Base-by-base conservation (phyloP, 2,797 vertebrate genomes). In the Trachops cirrhosus region DNA sequence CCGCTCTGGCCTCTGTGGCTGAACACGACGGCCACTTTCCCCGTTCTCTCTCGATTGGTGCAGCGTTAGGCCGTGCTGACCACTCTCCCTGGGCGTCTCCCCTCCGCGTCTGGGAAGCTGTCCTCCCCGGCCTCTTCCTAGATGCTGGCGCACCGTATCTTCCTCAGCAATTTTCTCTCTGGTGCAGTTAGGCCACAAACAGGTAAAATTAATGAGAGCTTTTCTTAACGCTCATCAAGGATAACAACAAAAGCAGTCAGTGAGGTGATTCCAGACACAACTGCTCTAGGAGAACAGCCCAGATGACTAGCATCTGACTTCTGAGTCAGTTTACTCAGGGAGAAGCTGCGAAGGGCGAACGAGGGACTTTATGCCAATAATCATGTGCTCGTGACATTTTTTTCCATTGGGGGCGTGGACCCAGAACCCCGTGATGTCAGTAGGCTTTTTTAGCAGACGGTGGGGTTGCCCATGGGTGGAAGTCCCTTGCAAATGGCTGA, bases 231-330 rank as follows among this genome's bases (percentile, higher is more conserved):
- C 80, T 92, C n/a, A 48, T 37, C 39, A 22, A 59, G 85, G 89
- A 50, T 80, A 91, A 41, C 44, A 50, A 41, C 32, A 54, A 79
- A 75, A 73, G n/a, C 21, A 57, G 93, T 26, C 32, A 12, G 1
- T 1, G 12, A 34, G 26, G 26, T 64, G 39, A 22, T 26, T 78
- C 24, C 41, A 41, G 26, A 37, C 11, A 8, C 32, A 18, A 0
- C 37, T 41, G 1, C 0, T 24, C 6, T 7, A 26, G 50, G 54
- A 67, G 64, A 75, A 32, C 10, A 1, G 57, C 37, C 80, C 19
- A 15, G n/a, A 21, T 86, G 91, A 68, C 59, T 34, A 6, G 71
- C 97, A 34, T 34, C 59, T 93, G 94, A 92, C 73, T 39, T 84
- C 70, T 52, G 91, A 94, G 22, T 92, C 95, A 52, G n/a, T 62